Base-by-base conservation (phyloP, 1,140 invertebrate genomes). In the Lepidurus couesii region DNA sequence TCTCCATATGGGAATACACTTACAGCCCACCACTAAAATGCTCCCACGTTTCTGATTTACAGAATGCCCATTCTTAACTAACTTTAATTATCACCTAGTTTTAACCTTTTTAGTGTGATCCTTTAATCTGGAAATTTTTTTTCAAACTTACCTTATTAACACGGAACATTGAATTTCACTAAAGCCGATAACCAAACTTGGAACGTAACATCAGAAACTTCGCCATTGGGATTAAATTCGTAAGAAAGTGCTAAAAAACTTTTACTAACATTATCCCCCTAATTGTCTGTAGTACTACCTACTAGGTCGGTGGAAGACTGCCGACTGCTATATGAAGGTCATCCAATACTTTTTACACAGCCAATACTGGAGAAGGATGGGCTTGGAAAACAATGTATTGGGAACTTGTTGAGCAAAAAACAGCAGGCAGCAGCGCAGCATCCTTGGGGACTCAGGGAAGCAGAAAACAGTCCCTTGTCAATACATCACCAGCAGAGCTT, bases 401-500 rank as follows among this genome's bases (percentile, higher is more conserved):
- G 53, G 53, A 65, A 65, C 13, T 65, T 65, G 53, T 65, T 65
- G 53, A 65, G 53, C 53, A 65, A 65, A 65, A 65, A 65, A 65
- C 53, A 65, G 53, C 53, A 65, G 53, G 53, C 53, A 65, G 53
- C 53, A 65, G 53, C 53, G 53, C 53, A 65, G 53, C 53, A 65
- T 21, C 53, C 53, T 65, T 65, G 13, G 53, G n/a, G 53, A 65
- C 53, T 65, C 21, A 65, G 53, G 53, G 53, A 65, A 65, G 53
- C 53, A 65, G 53, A 65, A 65, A 65, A 65, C 53, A 65, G 53
- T 65, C 53, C 53, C 53, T 65, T 65, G 53, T 65, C 53, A 65
- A 21, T 65, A 65, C 53, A 65, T 65, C 53, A 65, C 53, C 16
- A 65, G 53, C 16, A 16, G 53, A 16, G 16, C 16, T 11, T 16